Conservation (phyloP, 1,140 invertebrate genomes). For the Steinernema feltiae region DNA sequence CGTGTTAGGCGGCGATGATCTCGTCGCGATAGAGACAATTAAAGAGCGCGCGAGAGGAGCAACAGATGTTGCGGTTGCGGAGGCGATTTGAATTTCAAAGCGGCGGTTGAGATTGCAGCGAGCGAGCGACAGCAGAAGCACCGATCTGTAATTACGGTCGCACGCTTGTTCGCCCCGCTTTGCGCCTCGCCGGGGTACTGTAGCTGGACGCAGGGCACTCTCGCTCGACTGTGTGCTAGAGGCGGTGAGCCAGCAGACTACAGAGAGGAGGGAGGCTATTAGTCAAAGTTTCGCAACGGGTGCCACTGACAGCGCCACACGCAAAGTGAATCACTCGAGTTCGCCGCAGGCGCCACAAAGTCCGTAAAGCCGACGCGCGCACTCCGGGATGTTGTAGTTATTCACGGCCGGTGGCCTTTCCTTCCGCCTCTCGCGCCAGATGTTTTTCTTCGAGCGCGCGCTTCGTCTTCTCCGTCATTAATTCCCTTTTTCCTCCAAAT, state of each 20-base stretch:
- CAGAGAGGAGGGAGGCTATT: too few species aligned
- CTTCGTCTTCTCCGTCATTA: constrained; percentile 11
- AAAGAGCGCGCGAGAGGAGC: neutral
- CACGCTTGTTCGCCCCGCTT: neutral
- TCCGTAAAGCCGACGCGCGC: neutral
- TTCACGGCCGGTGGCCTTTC: constrained; percentile 12
- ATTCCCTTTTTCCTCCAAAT: neutral
- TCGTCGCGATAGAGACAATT: neutral
- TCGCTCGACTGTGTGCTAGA: too few species aligned
- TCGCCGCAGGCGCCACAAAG: constrained; percentile 11
- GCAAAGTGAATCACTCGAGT: neutral
- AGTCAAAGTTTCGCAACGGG: constrained; percentile 11
- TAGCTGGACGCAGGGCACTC: too few species aligned
- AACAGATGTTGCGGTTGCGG: constrained; percentile 11
- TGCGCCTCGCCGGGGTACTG: too few species aligned
- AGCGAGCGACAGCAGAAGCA: too few species aligned
- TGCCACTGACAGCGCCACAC: neutral
- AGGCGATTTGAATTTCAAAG: constrained; percentile 15
- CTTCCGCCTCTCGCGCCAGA: constrained; percentile 2
- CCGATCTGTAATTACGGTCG: neutral
- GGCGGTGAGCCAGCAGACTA: too few species aligned
- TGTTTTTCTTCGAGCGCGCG: constrained; percentile 7
- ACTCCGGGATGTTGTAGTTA: constrained; percentile 3
- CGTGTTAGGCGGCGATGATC: neutral
- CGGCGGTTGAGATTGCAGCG: neutral